Base-by-base conservation (phyloP, 2,797 vertebrate species). In the Lepilemur septentrionalis region DNA sequence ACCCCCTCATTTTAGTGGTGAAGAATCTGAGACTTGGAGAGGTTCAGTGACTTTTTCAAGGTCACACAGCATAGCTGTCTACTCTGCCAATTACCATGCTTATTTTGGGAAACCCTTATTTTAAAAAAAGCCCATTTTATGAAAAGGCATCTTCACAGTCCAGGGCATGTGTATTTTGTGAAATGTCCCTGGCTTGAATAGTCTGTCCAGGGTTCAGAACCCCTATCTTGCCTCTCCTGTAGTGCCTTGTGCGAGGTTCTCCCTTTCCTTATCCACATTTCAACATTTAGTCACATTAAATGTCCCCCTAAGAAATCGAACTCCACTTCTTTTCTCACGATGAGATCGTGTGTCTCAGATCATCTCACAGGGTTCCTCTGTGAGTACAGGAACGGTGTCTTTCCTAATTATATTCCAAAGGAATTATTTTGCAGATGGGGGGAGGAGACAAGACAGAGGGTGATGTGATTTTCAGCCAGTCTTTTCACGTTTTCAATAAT, bases 201-300 rank as follows among this genome's bases (percentile, higher is more conserved):
- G 61, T 89, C 86, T 89, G 35, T 89, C 38, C 59, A 85, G 43
- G 46, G 12, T 81, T 95, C 61, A 91, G 32, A 96, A 89, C 93
- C 95, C 41, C 48, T 88, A 12, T 48, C 72, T 93, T 96, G 57
- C 70, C 75, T 94, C 14, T 94, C 48, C 23, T 96, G 48, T 48
- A 84, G 93, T 97, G 95, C 91, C 96, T 97, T 97, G 89, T 94
- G 59, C 67, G 93, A 95, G 76, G 59, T 35, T 92, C 90, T 87
- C 57, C 28, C 18, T 95, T 95, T 96, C 55, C 52, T 93, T 69
- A 92, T 92, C 57, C 70, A 50, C 63, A 81, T 91, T 95, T 94
- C 38, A 69, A 72, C 52, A 83, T 5, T 59, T 48, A 92, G 32
- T 92, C 83, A 88, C 46, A 82, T 91, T 86, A 96, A 92, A 90